These are phyloP conservation scores for Drosophila tsacasi DNA, from an alignment of 1,140 invertebrate species.

Conservation along the genomic window DNA sequence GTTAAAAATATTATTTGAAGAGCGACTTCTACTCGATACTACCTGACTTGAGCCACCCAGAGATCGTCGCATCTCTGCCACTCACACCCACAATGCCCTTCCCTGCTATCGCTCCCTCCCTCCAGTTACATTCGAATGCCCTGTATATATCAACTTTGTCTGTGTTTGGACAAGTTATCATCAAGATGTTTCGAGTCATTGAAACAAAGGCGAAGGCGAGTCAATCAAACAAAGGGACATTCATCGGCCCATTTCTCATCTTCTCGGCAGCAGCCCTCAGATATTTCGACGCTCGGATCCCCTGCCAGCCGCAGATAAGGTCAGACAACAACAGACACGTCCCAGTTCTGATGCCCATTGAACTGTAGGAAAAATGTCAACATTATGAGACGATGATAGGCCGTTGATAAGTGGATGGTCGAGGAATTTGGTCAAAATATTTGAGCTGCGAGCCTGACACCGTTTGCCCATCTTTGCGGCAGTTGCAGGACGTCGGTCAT, in stretches of 20 bases:
- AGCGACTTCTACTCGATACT: not conserved
- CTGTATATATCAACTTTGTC: conserved; percentile 7
- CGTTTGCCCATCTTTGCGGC: conserved; percentile 27
- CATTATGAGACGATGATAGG: conserved; percentile 71
- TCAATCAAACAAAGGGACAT: conserved; percentile 79
- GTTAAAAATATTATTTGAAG: not conserved
- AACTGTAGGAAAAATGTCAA: conserved; percentile 74
- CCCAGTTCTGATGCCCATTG: conserved; percentile 67
- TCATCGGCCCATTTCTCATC: conserved; percentile 46
- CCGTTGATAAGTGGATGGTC: conserved; percentile 12
- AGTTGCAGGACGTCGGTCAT: conserved; percentile 21
- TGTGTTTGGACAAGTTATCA: conserved; percentile 78
- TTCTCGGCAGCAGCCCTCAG: conserved; percentile 13
- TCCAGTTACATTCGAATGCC: not conserved
- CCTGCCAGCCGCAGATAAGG: conserved; percentile 44
- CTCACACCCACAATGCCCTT: conserved; percentile 1
- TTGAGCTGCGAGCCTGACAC: conserved; percentile 25
- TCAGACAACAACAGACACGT: conserved; percentile 51
- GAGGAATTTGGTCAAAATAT: conserved; percentile 43
- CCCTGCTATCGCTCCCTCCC: not conserved
- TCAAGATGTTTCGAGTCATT: conserved; percentile 80
- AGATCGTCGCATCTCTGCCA: conserved; percentile 1
- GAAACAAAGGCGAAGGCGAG: conserved; percentile 75
- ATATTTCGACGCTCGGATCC: conserved; percentile 23
- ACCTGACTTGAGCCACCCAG: not conserved